Evolutionary conservation across 2,797 vertebrate genomes (phyloP), one percentile per base, ranked within the genome.

Genomic region (Pipistrellus nathusii): DNA sequence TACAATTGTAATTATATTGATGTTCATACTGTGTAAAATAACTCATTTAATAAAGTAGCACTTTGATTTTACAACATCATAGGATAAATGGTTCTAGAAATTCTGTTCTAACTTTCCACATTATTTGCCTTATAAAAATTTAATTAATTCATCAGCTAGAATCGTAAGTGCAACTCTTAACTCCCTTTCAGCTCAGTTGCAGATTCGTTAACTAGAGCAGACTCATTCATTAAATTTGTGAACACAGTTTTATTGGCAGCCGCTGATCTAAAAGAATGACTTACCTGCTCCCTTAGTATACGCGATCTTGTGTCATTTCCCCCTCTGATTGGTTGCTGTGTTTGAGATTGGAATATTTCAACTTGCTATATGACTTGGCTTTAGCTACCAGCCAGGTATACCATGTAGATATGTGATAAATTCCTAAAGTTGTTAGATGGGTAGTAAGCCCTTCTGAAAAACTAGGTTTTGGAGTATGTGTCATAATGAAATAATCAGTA

Each of bases 1-100:
- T 99, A 99, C 98, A 98, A 98, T 98, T 99, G 98, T 99, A 99
- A 99, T 98, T 98, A 99, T 98, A 98, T 98, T 98, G 98, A 98
- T 98, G 98, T 98, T 99, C 98, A 98, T 98, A 99, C 99, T 98
- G 98, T 99, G 98, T 99, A 99, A 98, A 98, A 99, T 99, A 99
- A 98, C 98, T 98, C 98, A 99, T 99, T 99, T 99, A 99, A 99
- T 99, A 99, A 99, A 99, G 98, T 99, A 99, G 98, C 99, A 99
- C 98, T 99, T 99, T 99, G 98, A 98, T 98, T 98, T 98, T 98
- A 98, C 97, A 98, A 97, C 98, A 98, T 98, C 97, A 98, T 97
- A 98, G 98, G 98, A 98, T 94, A 98, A 98, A 96, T 97, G 97
- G 97, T 98, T 98, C 97, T 98, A 98, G 96, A 98, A 97, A 96